phyloP scores from a whole-genome alignment of 2,888 invertebrate species.

The Nymphalis polychloros region DNA sequence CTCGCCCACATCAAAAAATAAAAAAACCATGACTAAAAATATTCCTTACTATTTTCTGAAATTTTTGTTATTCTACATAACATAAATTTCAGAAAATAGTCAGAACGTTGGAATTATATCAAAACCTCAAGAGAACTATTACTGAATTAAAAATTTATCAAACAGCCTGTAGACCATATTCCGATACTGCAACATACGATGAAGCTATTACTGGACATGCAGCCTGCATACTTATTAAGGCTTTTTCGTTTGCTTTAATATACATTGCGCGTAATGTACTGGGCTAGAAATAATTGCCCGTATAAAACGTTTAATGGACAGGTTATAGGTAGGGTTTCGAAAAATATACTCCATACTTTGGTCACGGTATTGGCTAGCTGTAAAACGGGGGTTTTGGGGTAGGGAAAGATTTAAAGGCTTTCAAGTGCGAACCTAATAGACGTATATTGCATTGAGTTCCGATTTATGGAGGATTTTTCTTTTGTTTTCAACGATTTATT shows the following conservation, averaged over 20 bases:
- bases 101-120: conserved; percentile 35
- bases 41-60: neutral
- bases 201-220: conserved; percentile 34
- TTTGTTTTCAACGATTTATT: conserved; percentile 73
- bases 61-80: too few relatives aligned
- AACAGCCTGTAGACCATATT: conserved; percentile 56
- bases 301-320: conserved; percentile 40
- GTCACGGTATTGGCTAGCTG: conserved; percentile 48
- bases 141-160: conserved; percentile 72
- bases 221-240: conserved; percentile 37
- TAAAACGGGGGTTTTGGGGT: conserved; percentile 65
- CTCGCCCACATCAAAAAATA: neutral
- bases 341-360: conserved; percentile 23
- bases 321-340: conserved; percentile 17
- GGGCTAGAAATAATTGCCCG: conserved; percentile 31
- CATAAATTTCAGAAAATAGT: conserved; percentile 28
- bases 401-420: conserved; percentile 69
- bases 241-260: conserved; percentile 30
- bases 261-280: conserved; percentile 36
- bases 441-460: conserved; percentile 75
- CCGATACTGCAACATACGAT: conserved; percentile 41
- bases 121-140: conserved; percentile 61
- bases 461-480: conserved; percentile 77
- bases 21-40: conserved; percentile 4
- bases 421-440: conserved; percentile 75